Conservation (phyloP, 1,140 invertebrate genomes). For the Schlechtendalia chinensis region DNA sequence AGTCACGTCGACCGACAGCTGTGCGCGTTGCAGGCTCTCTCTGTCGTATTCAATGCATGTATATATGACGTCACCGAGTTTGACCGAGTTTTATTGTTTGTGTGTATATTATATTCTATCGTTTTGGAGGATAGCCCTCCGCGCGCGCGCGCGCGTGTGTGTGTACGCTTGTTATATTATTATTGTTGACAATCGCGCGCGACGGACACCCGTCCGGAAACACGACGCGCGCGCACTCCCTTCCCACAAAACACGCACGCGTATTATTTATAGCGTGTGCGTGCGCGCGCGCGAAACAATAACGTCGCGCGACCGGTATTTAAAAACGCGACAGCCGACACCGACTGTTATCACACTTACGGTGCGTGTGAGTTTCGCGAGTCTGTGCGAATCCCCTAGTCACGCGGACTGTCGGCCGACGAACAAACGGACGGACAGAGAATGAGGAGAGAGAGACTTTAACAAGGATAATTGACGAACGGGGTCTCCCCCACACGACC, state of each 20-base stretch:
- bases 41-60: not conserved
- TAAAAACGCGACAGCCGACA: not conserved
- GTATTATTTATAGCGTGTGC: too few species aligned
- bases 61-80: constrained; percentile 32
- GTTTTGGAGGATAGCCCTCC: constrained; percentile 16
- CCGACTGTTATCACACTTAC: too few species aligned
- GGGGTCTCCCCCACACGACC: too few species aligned
- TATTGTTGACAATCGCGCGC: not conserved
- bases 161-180: too few species aligned
- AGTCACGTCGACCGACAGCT: constrained; percentile 33
- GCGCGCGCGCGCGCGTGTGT: not conserved
- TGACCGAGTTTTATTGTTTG: constrained; percentile 48
- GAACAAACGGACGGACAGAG: too few species aligned
- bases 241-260: constrained; percentile 19
- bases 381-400: too few species aligned
- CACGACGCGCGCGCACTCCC: not conserved
- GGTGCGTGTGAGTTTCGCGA: too few species aligned
- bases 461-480: too few species aligned
- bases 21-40: not conserved
- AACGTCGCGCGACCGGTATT: constrained; percentile 39
- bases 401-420: too few species aligned
- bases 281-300: too few species aligned
- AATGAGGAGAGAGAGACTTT: too few species aligned
- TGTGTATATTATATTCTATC: not conserved
- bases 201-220: constrained; percentile 38